Evolutionary conservation across 2,113 vertebrate genomes (phyloP).

Genomic region (Alethe diademata): DNA sequence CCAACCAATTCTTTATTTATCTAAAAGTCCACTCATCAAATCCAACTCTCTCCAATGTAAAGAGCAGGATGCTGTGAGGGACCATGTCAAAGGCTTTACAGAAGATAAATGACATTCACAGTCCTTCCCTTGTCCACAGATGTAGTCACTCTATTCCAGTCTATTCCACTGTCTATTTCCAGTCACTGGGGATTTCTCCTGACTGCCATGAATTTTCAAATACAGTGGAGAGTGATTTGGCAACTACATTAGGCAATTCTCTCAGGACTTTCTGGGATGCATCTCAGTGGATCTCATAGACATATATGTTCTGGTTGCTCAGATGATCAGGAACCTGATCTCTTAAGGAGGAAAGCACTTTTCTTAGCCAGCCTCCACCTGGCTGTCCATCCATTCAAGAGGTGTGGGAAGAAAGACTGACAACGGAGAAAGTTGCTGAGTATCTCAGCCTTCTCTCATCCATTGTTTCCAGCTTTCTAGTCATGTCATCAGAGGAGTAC

Average conservation of each 20-base stretch:
- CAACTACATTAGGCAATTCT: background rate
- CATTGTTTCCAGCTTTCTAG: background rate
- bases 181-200: background rate
- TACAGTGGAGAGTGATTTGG: background rate
- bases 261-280: background rate
- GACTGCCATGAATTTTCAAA: background rate
- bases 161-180: background rate
- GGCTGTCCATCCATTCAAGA: background rate
- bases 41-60: background rate
- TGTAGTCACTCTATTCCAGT: background rate
- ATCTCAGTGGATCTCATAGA: background rate
- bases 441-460: background rate
- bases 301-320: background rate
- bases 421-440: background rate
- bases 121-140: background rate
- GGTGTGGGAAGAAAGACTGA: background rate
- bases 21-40: background rate
- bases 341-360: background rate
- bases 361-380: background rate
- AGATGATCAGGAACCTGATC: background rate
- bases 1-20: background rate
- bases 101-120: background rate
- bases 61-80: background rate
- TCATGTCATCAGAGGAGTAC: fast-evolving
- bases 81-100: background rate